These are phyloP conservation scores for Scaptodrosophila lebanonensis DNA, from an alignment of 1,140 invertebrate genomes.

Conservation along the genomic window DNA sequence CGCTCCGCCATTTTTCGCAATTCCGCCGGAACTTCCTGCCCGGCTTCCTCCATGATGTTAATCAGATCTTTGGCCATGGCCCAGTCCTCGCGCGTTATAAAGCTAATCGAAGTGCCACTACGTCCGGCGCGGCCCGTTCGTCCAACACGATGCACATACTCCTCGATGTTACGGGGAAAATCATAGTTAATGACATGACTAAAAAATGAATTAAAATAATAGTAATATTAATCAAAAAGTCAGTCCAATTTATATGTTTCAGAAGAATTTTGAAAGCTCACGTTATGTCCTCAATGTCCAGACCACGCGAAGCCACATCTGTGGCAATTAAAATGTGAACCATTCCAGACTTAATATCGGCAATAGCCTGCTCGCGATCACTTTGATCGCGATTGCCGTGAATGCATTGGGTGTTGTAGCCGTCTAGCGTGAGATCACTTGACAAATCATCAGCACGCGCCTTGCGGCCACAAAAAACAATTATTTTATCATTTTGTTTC, in stretches of 20 bases:
- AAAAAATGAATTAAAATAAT: background rate
- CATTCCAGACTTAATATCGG: slow-evolving; percentile 86
- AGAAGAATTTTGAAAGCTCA: slow-evolving; percentile 77
- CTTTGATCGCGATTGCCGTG: slow-evolving; percentile 92
- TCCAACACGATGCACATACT: slow-evolving; percentile 93
- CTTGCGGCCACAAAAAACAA: slow-evolving; percentile 93
- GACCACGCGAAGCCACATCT: slow-evolving; percentile 94
- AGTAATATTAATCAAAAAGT: no score
- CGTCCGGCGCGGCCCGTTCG: slow-evolving; percentile 92
- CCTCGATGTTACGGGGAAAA: slow-evolving; percentile 93
- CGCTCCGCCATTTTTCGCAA: slow-evolving; percentile 84
- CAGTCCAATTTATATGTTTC: background rate
- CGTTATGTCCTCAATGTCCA: slow-evolving; percentile 95
- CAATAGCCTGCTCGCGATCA: slow-evolving; percentile 90
- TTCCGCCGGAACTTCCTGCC: slow-evolving; percentile 86
- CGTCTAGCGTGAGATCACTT: slow-evolving; percentile 84
- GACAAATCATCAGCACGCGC: slow-evolving; percentile 87
- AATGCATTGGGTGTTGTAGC: slow-evolving; percentile 85
- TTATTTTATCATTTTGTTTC: slow-evolving; percentile 86
- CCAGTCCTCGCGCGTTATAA: slow-evolving; percentile 89
- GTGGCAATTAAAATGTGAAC: slow-evolving; percentile 93
- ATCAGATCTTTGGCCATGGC: slow-evolving; percentile 88
- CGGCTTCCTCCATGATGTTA: slow-evolving; percentile 87
- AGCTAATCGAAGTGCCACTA: slow-evolving; percentile 88
- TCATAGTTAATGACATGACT: slow-evolving; percentile 89